Base-by-base conservation (phyloP, 1,140 invertebrate species). In the Sycophila sp. region DNA sequence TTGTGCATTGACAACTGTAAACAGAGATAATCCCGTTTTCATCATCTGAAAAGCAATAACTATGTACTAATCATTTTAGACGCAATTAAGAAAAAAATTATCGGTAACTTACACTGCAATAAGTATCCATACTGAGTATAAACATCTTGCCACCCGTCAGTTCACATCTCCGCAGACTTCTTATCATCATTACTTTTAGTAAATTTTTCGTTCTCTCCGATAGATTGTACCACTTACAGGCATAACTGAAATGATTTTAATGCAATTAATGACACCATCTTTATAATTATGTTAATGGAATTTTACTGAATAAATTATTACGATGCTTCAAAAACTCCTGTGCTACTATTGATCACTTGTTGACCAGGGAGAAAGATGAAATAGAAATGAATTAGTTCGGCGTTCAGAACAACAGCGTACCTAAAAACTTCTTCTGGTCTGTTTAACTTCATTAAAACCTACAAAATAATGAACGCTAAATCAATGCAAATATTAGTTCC, bases 61-160 rank as follows among this genome's bases (percentile, higher is more conserved):
- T 51, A 4, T 19, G 13, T 1, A 11, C 1, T 0, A 42, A 11
- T 42, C n/a, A n/a, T 4, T 15, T 40, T 17, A 42, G n/a, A n/a
- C n/a, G n/a, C n/a, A 42, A 42, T 3, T 45, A 7, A 15, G 15
- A 6, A 4, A 45, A 45, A 17, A n/a, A 4, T 17, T 45, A 45
- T 45, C 6, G 5, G 7, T 26, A 45, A 36, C 26, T 49, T 36
- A 63, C 60, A 13, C 24, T 49, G 8, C 60, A 49, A 47, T 49
- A 63, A n/a, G 60, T 63, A 24, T 63, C 60, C 60, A 63, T 63
- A 11, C 42, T 34, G 13, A 63, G 15, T 7, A 26, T 1, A 34
- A 63, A 63, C 60, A 63, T 63, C 49, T 63, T 63, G 10, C 60
- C 60, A 22, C 60, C 60, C 0, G 60, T 63, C 19, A 63, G 15